These are phyloP conservation scores for Eriocheir sinensis DNA, from an alignment of 1,140 invertebrate genomes.

Conservation along the genomic window DNA sequence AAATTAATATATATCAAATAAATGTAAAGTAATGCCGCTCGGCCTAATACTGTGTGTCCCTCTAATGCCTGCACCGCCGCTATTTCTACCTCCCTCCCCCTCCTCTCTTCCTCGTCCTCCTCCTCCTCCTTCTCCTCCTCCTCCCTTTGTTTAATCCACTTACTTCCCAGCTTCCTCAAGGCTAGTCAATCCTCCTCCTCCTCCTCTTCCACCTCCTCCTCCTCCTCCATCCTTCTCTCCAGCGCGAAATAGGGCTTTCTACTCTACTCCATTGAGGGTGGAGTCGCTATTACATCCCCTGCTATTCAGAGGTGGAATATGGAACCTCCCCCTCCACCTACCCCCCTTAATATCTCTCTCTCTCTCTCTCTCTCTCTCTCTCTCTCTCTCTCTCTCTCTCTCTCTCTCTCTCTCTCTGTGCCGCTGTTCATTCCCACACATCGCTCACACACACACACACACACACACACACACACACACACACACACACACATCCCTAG, in stretches of 20 bases:
- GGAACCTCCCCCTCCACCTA: background rate
- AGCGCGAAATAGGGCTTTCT: background rate
- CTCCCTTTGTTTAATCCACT: slow-evolving; percentile 24
- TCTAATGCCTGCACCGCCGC: background rate
- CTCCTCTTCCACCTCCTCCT: background rate
- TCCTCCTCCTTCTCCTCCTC: background rate
- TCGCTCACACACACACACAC: too few relatives aligned
- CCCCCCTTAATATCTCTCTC: slow-evolving; percentile 17
- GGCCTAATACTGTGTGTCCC: background rate
- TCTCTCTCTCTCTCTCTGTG: background rate
- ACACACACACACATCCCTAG: background rate
- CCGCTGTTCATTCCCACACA: too few relatives aligned
- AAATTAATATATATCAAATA: background rate
- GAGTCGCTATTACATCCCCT: background rate
- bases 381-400: slow-evolving; percentile 45
- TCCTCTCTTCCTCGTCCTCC: background rate
- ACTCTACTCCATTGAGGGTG: background rate
- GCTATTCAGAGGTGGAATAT: background rate
- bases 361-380: slow-evolving; percentile 50
- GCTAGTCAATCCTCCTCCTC: background rate
- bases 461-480: background rate
- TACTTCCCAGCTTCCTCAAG: background rate
- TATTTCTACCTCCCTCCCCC: background rate
- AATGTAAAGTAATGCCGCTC: background rate
- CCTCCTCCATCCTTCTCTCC: background rate